These are phyloP conservation scores for Vulpes lagopus DNA, from an alignment of 2,113 vertebrate genomes.

Conservation along the genomic window DNA sequence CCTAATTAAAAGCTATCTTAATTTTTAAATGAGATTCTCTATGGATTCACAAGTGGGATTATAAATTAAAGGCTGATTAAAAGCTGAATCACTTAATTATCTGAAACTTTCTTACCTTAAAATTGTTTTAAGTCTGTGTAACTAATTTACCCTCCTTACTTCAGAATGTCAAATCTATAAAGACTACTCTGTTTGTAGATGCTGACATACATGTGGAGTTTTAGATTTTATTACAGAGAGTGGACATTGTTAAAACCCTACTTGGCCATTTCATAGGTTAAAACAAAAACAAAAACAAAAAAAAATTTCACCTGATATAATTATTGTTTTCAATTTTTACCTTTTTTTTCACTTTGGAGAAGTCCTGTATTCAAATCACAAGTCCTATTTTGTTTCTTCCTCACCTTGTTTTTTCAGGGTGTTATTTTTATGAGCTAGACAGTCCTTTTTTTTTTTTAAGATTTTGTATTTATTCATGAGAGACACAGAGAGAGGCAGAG, in stretches of 20 bases:
- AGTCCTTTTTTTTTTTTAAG: not conserved
- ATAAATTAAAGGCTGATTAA: not conserved
- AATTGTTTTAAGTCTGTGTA: not conserved
- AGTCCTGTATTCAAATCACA: slow-evolving; percentile 19
- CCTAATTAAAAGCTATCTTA: not conserved
- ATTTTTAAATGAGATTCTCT: slow-evolving; percentile 52
- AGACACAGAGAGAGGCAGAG: no score
- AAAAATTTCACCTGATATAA: not conserved
- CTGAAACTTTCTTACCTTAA: not conserved
- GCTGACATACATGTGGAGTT: not conserved
- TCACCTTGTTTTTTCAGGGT: not conserved
- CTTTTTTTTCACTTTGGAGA: not conserved
- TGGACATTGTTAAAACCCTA: not conserved
- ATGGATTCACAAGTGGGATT: not conserved
- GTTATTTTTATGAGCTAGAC: not conserved
- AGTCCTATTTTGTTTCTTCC: slow-evolving; percentile 42
- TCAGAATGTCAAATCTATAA: slow-evolving; percentile 45
- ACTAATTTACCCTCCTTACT: not conserved
- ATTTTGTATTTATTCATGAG: no score
- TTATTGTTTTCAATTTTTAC: slow-evolving; percentile 13
- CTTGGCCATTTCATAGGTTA: not conserved
- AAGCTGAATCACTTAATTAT: slow-evolving; percentile 46
- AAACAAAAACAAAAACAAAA: not conserved
- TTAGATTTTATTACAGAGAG: not conserved
- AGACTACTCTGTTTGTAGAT: slow-evolving; percentile 28